Conservation (phyloP, 1,140 invertebrate genomes). For the Pseudachorutes palmiensis region DNA sequence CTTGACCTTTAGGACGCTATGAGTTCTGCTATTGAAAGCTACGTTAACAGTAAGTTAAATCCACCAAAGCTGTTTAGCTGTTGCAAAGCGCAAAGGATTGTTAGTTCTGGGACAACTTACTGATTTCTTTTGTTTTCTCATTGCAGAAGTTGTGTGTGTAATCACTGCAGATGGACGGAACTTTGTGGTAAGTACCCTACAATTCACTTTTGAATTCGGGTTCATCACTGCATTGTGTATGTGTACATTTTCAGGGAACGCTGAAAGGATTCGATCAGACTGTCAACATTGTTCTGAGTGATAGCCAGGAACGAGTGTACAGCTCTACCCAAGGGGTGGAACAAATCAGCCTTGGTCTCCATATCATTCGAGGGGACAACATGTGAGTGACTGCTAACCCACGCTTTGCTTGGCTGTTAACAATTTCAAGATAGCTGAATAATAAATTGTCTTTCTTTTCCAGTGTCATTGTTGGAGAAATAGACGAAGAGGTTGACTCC, state of each 20-base stretch:
- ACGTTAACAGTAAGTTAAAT: conserved; percentile 32
- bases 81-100: too few species aligned
- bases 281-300: conserved; percentile 94
- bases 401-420: background rate
- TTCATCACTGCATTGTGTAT: background rate
- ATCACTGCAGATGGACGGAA: conserved; percentile 90
- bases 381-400: conserved; percentile 55
- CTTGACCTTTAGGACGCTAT: conserved; percentile 13
- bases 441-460: conserved; percentile 39
- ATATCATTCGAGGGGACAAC: conserved; percentile 96
- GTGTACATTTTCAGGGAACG: conserved; percentile 56
- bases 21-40: conserved; percentile 28
- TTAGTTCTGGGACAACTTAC: conserved; percentile 7
- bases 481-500: conserved; percentile 83
- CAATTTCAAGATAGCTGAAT: background rate
- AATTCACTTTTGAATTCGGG: background rate
- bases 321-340: conserved; percentile 84
- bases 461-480: conserved; percentile 79
- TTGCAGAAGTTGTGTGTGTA: conserved; percentile 76
- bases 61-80: background rate
- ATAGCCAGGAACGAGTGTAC: conserved; percentile 95
- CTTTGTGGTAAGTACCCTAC: conserved; percentile 69
- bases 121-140: conserved; percentile 11
- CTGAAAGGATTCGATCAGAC: conserved; percentile 94
- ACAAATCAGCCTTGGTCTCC: conserved; percentile 90